Evolutionary conservation across 2,113 vertebrate species (phyloP).

Genomic region (Cynocephalus volans): DNA sequence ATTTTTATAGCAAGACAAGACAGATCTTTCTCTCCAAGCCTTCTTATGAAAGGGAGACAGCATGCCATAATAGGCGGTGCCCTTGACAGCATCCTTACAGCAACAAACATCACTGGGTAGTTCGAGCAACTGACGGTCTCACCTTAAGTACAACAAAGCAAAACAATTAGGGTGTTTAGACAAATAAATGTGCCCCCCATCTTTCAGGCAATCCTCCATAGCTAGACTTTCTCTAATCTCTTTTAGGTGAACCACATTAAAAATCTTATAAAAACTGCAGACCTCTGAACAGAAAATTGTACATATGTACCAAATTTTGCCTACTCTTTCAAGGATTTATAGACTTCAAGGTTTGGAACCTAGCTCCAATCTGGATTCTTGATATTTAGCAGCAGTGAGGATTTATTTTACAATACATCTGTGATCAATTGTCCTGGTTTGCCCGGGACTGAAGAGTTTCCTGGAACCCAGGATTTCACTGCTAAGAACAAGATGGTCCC

Average conservation of each 20-base stretch:
- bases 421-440: neutral
- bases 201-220: neutral
- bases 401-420: neutral
- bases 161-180: conserved; percentile 50
- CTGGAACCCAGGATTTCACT: neutral
- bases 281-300: neutral
- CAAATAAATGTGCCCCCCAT: neutral
- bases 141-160: conserved; percentile 23
- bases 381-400: neutral
- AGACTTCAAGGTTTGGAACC: neutral
- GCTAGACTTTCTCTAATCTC: neutral
- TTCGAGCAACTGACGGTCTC: conserved; percentile 45
- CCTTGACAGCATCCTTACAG: neutral
- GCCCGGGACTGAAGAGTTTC: neutral
- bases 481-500: neutral
- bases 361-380: neutral
- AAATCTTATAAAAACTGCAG: neutral
- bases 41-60: neutral
- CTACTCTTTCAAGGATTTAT: neutral
- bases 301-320: neutral
- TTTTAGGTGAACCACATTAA: conserved; percentile 11
- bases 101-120: neutral
- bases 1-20: conserved; percentile 52
- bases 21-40: conserved; percentile 3
- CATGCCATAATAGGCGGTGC: neutral